phyloP scores from a whole-genome alignment of 2,888 invertebrate species.

The Abrostola tripartita region DNA sequence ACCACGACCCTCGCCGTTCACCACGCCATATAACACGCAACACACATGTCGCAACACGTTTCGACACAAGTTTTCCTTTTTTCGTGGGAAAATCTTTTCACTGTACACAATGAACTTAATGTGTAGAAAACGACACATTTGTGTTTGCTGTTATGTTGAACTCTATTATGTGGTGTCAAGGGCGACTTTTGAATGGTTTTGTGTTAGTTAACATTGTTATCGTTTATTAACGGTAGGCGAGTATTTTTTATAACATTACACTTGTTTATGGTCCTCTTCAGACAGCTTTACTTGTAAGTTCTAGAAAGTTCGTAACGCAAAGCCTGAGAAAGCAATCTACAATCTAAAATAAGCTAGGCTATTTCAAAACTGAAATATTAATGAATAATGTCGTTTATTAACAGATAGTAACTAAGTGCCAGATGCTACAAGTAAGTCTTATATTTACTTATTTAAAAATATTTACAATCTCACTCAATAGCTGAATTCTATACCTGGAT shows the following conservation, averaged over 20 bases:
- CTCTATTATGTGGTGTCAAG: slow-evolving; percentile 27
- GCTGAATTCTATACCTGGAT: no score
- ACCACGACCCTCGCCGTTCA: slow-evolving; percentile 60
- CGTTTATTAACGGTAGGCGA: slow-evolving; percentile 38
- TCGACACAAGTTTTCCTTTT: slow-evolving; percentile 83
- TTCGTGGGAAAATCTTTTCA: slow-evolving; percentile 87
- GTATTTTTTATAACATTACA: slow-evolving; percentile 8
- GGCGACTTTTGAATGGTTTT: slow-evolving; percentile 18
- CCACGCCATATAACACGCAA: slow-evolving; percentile 69
- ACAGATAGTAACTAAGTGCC: no score
- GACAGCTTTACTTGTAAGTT: no score
- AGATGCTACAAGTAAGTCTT: no score
- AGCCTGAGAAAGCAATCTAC: no score
- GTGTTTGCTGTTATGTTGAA: slow-evolving; percentile 38
- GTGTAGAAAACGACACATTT: slow-evolving; percentile 58
- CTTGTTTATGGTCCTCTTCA: background rate
- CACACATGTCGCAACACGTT: slow-evolving; percentile 74
- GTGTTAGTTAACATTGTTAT: slow-evolving; percentile 3
- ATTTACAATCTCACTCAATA: no score
- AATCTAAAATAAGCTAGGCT: no score
- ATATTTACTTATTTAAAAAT: no score
- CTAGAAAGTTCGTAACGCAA: no score
- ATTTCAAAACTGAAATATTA: no score
- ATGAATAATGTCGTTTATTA: no score
- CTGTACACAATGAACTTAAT: slow-evolving; percentile 74